Percentiles rank a stretch among this genome's conserved stretches.
Conservation (phyloP, 2,113 vertebrate genomes). For the Seriola dumerili region DNA sequence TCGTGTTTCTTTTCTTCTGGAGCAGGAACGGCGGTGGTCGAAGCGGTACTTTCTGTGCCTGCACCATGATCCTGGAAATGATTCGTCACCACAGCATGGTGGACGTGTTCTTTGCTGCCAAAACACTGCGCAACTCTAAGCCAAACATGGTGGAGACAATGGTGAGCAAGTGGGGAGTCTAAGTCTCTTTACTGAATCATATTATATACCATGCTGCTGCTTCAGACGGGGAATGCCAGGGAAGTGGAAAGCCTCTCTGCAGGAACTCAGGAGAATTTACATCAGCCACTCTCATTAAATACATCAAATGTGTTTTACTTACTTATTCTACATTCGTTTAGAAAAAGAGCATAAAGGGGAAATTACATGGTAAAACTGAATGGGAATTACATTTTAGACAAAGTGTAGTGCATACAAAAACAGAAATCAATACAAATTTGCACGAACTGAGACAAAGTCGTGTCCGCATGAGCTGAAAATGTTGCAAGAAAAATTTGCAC, state of each 20-base stretch:
- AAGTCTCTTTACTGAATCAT: not conserved
- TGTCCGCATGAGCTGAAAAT: too few species aligned
- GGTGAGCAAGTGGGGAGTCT: conserved; percentile 82
- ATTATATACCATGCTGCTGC: not conserved
- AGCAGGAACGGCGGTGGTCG: conserved; percentile 93
- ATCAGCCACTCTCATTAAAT: not conserved
- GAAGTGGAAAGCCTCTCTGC: not conserved
- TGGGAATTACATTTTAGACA: not conserved
- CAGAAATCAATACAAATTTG: not conserved
- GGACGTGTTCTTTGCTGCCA: conserved; percentile 96
- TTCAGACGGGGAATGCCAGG: not conserved
- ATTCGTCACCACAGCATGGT: conserved; percentile 93
- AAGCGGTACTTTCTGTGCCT: conserved; percentile 96
- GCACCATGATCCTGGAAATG: conserved; percentile 96
- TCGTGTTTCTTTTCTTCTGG: conserved; percentile 6
- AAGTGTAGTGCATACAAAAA: not conserved
- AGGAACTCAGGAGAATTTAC: not conserved
- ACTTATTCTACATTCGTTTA: not conserved
- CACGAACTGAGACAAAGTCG: too few species aligned
- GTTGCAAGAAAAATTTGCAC: too few species aligned
- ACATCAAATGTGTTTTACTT: not conserved
- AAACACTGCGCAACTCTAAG: conserved; percentile 96
- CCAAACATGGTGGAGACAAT: conserved; percentile 99
- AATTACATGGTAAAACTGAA: not conserved
- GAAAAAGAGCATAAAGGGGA: not conserved